Evolutionary conservation across 2,113 vertebrate genomes (phyloP), one percentile per base, ranked within the genome.

Genomic region (Tragelaphus strepsiceros): DNA sequence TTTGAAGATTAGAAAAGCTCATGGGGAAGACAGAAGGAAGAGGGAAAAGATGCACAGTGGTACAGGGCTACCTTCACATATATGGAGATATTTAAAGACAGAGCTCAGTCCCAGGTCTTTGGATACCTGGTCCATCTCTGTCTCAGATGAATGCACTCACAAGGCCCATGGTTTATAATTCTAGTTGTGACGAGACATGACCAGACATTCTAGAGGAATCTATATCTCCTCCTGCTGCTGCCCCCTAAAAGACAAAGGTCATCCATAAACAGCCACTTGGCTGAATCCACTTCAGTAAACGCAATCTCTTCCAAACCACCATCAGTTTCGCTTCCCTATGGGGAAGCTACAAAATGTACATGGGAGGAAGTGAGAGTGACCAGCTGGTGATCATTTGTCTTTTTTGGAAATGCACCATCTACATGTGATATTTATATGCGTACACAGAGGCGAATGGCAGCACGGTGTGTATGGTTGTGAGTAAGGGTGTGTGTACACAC

Each of bases 341-440:
- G 97, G 88, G 62, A 88, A 81, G 93, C 94, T 98, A 89, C 98
- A 97, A 98, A 98, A 98, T 58, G 59, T 90, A 96, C 95, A 93
- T 3, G 96, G 96, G 93, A 96, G 97, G 95, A 98, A 98, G 93
- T 97, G 96, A 98, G 90, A 99, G 96, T 39, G 39, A 91, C 80
- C 86, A 98, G 95, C 90, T 97, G 96, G 17, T 0, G 95, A 80
- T 71, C 92, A 56, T 64, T 81, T 46, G 46, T 96, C 74, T 89
- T 32, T 97, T 96, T 87, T 88, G 78, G 96, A 97, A 95, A 96
- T 61, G 62, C 26, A 24, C 84, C 24, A 24, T 81, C 83, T 61
- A 87, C 39, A 51, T 91, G 43, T 81, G 81, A 88, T 0, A 2
- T 39, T 64, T 59, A 64, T 54, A 51, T 11, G 54, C 11, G 49